These are phyloP conservation scores for Microcebus jonahi DNA, from an alignment of 2,113 vertebrate genomes.

Conservation along the genomic window DNA sequence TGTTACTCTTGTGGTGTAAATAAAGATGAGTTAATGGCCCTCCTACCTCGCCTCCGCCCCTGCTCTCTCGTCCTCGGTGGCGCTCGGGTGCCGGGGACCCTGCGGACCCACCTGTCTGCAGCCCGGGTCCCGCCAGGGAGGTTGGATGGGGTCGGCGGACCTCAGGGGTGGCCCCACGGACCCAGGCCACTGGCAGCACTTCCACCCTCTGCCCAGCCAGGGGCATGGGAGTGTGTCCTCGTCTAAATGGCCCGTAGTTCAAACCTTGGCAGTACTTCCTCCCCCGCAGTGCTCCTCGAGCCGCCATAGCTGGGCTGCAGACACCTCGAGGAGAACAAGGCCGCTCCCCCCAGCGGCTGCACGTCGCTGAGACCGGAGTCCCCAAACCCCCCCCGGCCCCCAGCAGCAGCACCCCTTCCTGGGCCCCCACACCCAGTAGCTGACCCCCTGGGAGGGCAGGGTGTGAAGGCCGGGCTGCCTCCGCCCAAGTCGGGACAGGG, in stretches of 20 bases:
- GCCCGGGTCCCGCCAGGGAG: accelerated
- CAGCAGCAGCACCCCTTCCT: too few species aligned
- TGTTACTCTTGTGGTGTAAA: constrained; percentile 93
- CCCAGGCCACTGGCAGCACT: not conserved
- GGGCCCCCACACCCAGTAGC: accelerated
- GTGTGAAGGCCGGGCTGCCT: not conserved
- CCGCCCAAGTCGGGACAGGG: too few species aligned
- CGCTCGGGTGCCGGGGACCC: accelerated
- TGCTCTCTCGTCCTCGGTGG: not conserved
- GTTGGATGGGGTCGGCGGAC: accelerated
- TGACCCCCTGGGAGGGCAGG: accelerated
- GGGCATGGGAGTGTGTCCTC: not conserved
- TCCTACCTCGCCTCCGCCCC: constrained; percentile 66
- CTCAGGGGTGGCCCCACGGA: not conserved
- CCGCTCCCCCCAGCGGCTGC: accelerated
- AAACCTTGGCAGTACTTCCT: not conserved
- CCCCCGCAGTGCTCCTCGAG: not conserved
- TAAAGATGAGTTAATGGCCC: constrained; percentile 85
- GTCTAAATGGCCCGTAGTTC: not conserved
- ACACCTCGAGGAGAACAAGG: accelerated
- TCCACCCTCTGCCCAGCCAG: not conserved
- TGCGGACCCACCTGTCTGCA: accelerated
- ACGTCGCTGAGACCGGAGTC: not conserved
- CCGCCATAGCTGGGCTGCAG: not conserved
- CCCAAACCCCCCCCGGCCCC: not conserved